Percentiles rank a stretch among this genome's conserved stretches.
Conservation (phyloP, 2,888 invertebrate species). For the Amorpha juglandis region DNA sequence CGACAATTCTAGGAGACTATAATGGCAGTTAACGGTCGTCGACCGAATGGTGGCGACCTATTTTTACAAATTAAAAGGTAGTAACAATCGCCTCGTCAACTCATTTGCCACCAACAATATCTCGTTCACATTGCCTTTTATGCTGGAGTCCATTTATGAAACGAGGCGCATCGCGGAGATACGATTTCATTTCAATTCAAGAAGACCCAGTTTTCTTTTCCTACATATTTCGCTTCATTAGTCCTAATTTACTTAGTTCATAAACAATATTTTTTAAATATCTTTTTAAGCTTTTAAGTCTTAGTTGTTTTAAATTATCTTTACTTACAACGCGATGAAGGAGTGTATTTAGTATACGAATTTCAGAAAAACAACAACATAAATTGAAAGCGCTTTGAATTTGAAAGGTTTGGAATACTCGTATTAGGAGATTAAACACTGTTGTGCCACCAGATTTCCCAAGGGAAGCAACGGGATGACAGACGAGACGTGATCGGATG, state of each 20-base stretch:
- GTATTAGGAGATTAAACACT: conserved; percentile 57
- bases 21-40: conserved; percentile 59
- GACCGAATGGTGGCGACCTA: conserved; percentile 67
- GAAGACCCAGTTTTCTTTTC: conserved; percentile 29
- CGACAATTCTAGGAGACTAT: conserved; percentile 39
- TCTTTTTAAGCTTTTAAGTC: background rate
- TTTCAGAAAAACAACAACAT: background rate
- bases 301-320: background rate
- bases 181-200: conserved; percentile 47
- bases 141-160: conserved; percentile 48
- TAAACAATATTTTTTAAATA: no score
- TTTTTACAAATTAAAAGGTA: conserved; percentile 69
- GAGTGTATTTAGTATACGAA: background rate
- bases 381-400: background rate
- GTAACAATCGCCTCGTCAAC: conserved; percentile 66
- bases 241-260: no score
- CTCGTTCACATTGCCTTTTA: conserved; percentile 60
- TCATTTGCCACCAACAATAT: conserved; percentile 66
- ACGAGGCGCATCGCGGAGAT: conserved; percentile 44
- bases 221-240: conserved; percentile 9
- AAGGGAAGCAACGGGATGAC: conserved; percentile 45
- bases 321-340: background rate
- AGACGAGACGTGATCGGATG: conserved; percentile 50
- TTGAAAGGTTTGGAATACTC: conserved; percentile 20
- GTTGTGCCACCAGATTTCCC: conserved; percentile 56